Evolutionary conservation across 2,888 invertebrate genomes (phyloP), one percentile per base, ranked within the genome.

Genomic region (Drosophila neutralis): DNA sequence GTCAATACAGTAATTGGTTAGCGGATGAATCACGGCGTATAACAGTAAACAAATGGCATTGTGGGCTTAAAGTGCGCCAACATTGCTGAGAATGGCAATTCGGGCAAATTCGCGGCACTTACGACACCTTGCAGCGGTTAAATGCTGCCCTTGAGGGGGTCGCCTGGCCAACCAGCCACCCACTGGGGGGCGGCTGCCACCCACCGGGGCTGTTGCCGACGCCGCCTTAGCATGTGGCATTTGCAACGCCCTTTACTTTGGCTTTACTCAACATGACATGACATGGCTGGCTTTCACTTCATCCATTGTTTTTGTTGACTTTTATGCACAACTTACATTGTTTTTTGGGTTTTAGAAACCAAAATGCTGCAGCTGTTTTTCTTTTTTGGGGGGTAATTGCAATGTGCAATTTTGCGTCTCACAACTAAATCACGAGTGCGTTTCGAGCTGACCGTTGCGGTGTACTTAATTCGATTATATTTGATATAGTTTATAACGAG

Each of bases 131-230:
- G 65, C 56, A 60, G 69, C 62, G 75, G 73, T 68, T 69, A 68
- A 40, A 10, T 42, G 69, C 63, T 85, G 89, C 89, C 85, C 85
- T 85, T 87, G 89, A 80, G 72, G 74, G 78, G 80, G 79, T 74
- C 79, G 73, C 68, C 59, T 68, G 73, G 76, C 73, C 81, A 61
- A 5, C 21, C 40, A 40, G 13, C 67, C 78, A 64, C 82, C 77
- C 77, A 81, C 65, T 56, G 77, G 80, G 89, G 61, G 78, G 86
- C 69, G 62, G 31, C 73, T 53, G 64, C 75, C 73, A 66, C 81
- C 77, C 80, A 72, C 57, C 18, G 63, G 60, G 60, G 62, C 27
- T 56, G 57, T 54, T 63, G 59, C 40, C 49, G 40, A 53, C 35
- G 68, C 48, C 51, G 56, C 51, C 68, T 57, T 67, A 40, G 83